phyloP scores from a whole-genome alignment of 2,113 vertebrate genomes.

The Cyprinodon brontotheroides region DNA sequence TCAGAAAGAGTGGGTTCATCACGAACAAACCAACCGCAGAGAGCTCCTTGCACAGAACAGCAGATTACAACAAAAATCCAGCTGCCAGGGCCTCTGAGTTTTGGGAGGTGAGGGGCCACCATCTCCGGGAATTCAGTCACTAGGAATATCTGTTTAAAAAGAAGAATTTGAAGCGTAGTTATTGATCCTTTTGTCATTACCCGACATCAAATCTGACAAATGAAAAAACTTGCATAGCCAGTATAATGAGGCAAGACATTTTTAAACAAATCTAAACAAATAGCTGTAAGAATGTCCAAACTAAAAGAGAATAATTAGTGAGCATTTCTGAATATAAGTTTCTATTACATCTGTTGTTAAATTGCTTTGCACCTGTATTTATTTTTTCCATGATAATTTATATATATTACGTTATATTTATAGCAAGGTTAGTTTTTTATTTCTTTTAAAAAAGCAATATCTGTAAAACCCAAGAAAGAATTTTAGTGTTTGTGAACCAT shows the following conservation, averaged over 20 bases:
- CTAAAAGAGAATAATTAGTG: no score
- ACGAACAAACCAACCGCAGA: constrained; percentile 73
- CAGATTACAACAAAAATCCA: constrained; percentile 72
- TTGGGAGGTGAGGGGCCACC: constrained; percentile 59
- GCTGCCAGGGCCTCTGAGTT: constrained; percentile 64
- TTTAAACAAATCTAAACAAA: no score
- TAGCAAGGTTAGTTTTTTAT: not conserved
- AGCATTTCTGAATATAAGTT: no score
- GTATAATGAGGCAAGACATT: no score
- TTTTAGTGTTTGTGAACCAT: not conserved
- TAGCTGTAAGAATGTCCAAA: no score
- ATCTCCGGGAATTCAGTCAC: constrained; percentile 78
- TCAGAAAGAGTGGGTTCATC: constrained; percentile 49
- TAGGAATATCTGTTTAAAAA: constrained; percentile 77
- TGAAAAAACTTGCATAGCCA: not conserved
- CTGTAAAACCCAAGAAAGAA: not conserved
- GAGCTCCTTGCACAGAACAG: constrained; percentile 70
- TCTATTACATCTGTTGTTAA: no score
- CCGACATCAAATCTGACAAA: not conserved
- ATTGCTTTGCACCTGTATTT: no score
- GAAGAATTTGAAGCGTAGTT: constrained; percentile 2
- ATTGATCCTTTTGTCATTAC: not conserved
- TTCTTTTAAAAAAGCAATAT: not conserved
- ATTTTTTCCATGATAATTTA: no score
- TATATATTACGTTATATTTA: no score